Percentiles rank a stretch among this genome's conserved stretches.
phyloP scores from a whole-genome alignment of 1,140 invertebrate species.

The Drosophila asahinai region DNA sequence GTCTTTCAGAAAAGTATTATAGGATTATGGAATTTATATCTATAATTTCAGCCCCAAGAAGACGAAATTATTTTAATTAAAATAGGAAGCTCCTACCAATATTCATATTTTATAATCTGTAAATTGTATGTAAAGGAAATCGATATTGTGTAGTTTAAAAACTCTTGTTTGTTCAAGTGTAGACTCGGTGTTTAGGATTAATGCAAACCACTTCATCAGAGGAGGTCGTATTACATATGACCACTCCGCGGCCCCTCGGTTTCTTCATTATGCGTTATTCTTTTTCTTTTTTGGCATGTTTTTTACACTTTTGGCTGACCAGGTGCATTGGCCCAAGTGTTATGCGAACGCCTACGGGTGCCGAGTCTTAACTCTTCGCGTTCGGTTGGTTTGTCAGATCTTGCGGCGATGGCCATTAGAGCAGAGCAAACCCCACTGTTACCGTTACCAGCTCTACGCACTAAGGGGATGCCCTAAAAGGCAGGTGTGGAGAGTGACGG shows the following conservation, averaged over 20 bases:
- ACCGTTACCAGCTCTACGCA: not conserved
- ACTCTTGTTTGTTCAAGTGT: not conserved
- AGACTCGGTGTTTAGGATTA: conserved; percentile 14
- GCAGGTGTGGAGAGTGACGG: not conserved
- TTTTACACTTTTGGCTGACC: conserved; percentile 1
- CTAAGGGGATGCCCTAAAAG: conserved; percentile 9
- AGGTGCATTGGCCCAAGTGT: conserved; percentile 28
- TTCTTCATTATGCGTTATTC: conserved; percentile 30
- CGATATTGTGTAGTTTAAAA: not conserved
- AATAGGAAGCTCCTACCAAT: no score
- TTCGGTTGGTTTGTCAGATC: conserved; percentile 6
- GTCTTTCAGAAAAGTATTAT: no score
- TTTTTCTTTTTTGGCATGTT: not conserved
- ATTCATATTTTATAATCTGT: no score
- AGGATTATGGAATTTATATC: no score
- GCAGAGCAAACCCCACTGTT: conserved; percentile 33
- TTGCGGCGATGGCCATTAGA: conserved; percentile 38
- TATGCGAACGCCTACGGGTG: conserved; percentile 24
- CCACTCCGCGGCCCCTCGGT: not conserved
- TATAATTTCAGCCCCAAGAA: no score
- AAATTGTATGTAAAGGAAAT: no score
- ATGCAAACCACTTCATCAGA: conserved; percentile 33
- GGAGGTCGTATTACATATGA: conserved; percentile 21
- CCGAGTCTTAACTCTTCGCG: not conserved
- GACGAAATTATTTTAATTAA: no score